phyloP scores from a whole-genome alignment of 2,888 invertebrate species.

The Caenorhabditis afra region DNA sequence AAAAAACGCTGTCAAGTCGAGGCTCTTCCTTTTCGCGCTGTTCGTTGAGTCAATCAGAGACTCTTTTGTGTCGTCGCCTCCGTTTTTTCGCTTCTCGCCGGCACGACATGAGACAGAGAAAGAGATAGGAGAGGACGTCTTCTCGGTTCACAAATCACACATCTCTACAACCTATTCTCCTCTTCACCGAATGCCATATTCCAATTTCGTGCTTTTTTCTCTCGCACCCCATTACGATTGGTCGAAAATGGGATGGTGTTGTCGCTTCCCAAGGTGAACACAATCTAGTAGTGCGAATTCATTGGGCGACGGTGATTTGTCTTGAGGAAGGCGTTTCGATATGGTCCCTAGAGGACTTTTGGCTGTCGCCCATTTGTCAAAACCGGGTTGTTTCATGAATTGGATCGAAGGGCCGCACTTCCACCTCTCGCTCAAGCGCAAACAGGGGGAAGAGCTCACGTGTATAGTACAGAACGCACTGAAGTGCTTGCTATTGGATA shows the following conservation, averaged over 20 bases:
- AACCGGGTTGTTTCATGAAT: slow-evolving; percentile 41
- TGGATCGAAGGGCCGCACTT: not conserved
- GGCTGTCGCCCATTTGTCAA: slow-evolving; percentile 19
- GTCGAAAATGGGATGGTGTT: slow-evolving; percentile 23
- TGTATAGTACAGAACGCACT: slow-evolving; percentile 31
- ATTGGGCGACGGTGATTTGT: slow-evolving; percentile 15
- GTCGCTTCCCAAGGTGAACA: slow-evolving; percentile 39
- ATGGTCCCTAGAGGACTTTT: slow-evolving; percentile 21
- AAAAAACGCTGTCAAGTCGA: slow-evolving; percentile 17
- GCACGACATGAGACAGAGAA: not conserved
- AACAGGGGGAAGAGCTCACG: slow-evolving; percentile 23
- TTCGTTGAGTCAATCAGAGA: slow-evolving; percentile 54
- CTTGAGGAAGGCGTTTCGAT: slow-evolving; percentile 30
- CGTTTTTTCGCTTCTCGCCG: slow-evolving; percentile 1
- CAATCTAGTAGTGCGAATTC: slow-evolving; percentile 4
- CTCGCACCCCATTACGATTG: slow-evolving; percentile 39
- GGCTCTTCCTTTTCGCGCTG: slow-evolving; percentile 16
- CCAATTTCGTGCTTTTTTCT: slow-evolving; percentile 17
- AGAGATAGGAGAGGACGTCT: slow-evolving; percentile 10
- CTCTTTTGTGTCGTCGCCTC: slow-evolving; percentile 45
- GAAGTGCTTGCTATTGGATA: slow-evolving; percentile 45
- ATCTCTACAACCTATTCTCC: slow-evolving; percentile 9
- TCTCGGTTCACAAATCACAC: slow-evolving; percentile 51
- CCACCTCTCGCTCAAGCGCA: slow-evolving; percentile 26
- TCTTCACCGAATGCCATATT: slow-evolving; percentile 16